Base-by-base conservation (phyloP, 2,113 vertebrate species). In the Proterorhinus semilunaris region DNA sequence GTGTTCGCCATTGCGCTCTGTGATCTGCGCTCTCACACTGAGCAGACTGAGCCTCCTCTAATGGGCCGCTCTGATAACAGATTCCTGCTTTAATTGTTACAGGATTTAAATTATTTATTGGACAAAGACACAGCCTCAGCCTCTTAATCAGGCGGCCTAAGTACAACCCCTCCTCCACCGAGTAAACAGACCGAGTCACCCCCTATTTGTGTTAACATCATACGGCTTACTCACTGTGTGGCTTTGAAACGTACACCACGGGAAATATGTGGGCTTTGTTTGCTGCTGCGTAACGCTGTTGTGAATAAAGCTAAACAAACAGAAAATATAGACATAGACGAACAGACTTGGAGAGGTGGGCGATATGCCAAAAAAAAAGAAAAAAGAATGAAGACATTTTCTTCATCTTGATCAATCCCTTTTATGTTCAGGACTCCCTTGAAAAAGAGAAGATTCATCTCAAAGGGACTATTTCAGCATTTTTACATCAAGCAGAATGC, bases 21-120 rank as follows among this genome's bases (percentile, higher is more conserved):
- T 86, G 88, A 84, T 89, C 81, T 86, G 72, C 75, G 83, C 82
- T 62, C 27, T 44, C 86, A 80, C 12, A 65, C 83, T 82, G 86
- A 71, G 74, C 46, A 51, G 64, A 75, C 70, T 15, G 71, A 76
- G 71, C 72, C 67, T 46, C 63, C 54, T 80, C 86, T 85, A 77
- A 88, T 85, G 88, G 83, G 82, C 69, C 74, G 72, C 46, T 44
- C 78, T 55, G 87, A 92, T 91, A 90, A 89, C 89, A 85, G 86
- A 88, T 89, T 91, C 89, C 75, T 74, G 76, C 72, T 89, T 87
- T 91, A 86, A 91, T 91, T 90, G 84, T 89, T 87, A 75, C 53
- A 75, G 89, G 91, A 92, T 93, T 92, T 92, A 86, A 91, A 91
- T 92, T 87, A 92, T 91, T 91, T 90, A 91, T 85, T 58, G 79